Conservation (phyloP, 1,140 invertebrate genomes). For the Trichonephila clavipes region DNA sequence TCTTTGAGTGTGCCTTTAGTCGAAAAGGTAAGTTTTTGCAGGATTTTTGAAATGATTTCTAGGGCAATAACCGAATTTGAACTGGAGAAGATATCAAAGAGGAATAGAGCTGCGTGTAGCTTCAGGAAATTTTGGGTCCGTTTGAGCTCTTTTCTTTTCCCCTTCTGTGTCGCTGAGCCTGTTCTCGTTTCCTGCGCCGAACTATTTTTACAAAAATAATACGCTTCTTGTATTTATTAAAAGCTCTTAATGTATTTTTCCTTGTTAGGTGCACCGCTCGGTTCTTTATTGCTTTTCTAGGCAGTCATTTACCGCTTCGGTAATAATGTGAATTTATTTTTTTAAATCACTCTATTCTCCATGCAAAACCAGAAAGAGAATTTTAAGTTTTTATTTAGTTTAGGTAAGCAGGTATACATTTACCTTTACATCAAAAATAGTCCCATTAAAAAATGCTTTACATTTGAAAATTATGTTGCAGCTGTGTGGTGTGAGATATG, state of each 20-base stretch:
- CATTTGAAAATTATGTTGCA: too few species aligned
- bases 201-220: conserved; percentile 65
- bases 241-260: conserved; percentile 29
- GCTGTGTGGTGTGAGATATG: too few species aligned
- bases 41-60: conserved; percentile 52
- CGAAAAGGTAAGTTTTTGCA: conserved; percentile 39
- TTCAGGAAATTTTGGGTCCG: conserved; percentile 65
- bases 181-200: conserved; percentile 7
- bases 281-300: neutral
- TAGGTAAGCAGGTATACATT: too few species aligned
- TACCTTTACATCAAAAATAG: too few species aligned
- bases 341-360: neutral
- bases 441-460: too few species aligned
- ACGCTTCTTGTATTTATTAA: conserved; percentile 36
- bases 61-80: conserved; percentile 75
- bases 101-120: conserved; percentile 21
- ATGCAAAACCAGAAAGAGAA: neutral
- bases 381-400: neutral
- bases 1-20: neutral
- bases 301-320: conserved; percentile 12
- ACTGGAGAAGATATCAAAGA: conserved; percentile 19
- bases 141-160: neutral
- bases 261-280: neutral
- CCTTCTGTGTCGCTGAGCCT: conserved; percentile 10
- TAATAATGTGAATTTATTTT: neutral